These are phyloP conservation scores for Synchiropus splendidus DNA, from an alignment of 2,113 vertebrate genomes.

Conservation along the genomic window DNA sequence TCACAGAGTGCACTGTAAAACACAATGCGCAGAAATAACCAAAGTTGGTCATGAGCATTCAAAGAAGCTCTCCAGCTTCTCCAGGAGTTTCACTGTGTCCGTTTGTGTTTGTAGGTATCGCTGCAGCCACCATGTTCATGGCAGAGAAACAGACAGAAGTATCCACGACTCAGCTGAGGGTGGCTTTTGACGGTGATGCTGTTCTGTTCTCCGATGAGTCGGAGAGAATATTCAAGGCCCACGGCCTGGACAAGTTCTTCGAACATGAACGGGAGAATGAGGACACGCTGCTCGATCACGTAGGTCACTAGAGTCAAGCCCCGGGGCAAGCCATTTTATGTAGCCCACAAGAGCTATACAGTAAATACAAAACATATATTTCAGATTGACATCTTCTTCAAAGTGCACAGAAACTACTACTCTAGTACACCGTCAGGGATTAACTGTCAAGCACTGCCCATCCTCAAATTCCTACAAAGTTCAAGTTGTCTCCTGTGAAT, in stretches of 20 bases:
- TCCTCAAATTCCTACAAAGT: too few species aligned
- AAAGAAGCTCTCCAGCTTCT: background rate
- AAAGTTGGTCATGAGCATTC: too few species aligned
- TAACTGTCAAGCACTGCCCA: too few species aligned
- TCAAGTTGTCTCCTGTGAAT: too few species aligned
- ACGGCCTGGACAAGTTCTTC: slow-evolving; percentile 93
- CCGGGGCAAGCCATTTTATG: too few species aligned
- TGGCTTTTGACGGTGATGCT: slow-evolving; percentile 91
- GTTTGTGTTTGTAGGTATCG: slow-evolving; percentile 73
- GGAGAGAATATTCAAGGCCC: slow-evolving; percentile 91
- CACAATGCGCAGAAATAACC: too few species aligned
- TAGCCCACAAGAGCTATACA: too few species aligned
- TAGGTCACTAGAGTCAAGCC: slow-evolving; percentile 39
- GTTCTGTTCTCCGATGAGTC: slow-evolving; percentile 98
- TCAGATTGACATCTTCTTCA: too few species aligned
- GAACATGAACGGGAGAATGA: slow-evolving; percentile 87
- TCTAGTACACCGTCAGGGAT: too few species aligned
- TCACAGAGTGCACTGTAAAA: too few species aligned
- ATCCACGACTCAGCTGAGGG: slow-evolving; percentile 83
- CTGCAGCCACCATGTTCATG: slow-evolving; percentile 94
- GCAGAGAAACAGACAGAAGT: slow-evolving; percentile 75
- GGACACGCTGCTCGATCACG: slow-evolving; percentile 89
- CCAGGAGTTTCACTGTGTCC: background rate
- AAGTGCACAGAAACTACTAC: too few species aligned
- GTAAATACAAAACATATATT: too few species aligned